Conservation (phyloP, 2,113 vertebrate genomes). For the Heterotilapia buettikoferi region DNA sequence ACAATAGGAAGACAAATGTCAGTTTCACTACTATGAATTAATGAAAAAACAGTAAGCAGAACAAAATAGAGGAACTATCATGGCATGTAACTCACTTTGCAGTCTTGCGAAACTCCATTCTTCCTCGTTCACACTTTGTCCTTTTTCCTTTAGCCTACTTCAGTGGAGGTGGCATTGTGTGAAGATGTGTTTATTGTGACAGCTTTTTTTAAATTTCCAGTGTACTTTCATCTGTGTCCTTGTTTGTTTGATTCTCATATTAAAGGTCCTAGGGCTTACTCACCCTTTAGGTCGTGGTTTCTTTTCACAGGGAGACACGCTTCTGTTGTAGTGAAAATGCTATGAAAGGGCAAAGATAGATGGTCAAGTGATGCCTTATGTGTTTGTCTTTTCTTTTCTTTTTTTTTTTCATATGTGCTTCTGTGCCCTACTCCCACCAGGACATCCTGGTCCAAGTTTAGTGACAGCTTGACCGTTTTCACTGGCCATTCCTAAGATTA, state of each 20-base stretch:
- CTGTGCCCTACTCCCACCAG: background rate
- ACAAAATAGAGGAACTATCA: slow-evolving; percentile 69
- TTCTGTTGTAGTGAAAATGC: slow-evolving; percentile 6
- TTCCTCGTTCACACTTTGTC: slow-evolving; percentile 65
- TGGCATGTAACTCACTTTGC: slow-evolving; percentile 66
- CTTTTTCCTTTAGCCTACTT: slow-evolving; percentile 54
- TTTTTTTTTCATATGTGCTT: background rate
- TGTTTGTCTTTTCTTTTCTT: background rate
- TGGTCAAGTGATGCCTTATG: background rate
- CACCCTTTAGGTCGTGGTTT: background rate
- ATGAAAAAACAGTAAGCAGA: slow-evolving; percentile 63
- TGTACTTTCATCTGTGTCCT: background rate
- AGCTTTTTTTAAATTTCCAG: background rate
- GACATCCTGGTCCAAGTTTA: slow-evolving; percentile 26
- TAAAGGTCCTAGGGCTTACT: background rate
- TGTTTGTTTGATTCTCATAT: background rate
- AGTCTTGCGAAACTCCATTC: slow-evolving; percentile 67
- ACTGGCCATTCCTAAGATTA: slow-evolving; percentile 34
- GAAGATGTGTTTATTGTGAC: background rate
- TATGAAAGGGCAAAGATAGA: background rate
- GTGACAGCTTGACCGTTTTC: slow-evolving; percentile 29
- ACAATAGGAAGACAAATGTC: slow-evolving; percentile 43
- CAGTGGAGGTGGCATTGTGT: slow-evolving; percentile 18
- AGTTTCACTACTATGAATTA: slow-evolving; percentile 69
- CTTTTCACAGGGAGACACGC: background rate